Evolutionary conservation across 2,888 invertebrate genomes (phyloP), one percentile per base, ranked within the genome.

Genomic region (Eurytoma adleriae): DNA sequence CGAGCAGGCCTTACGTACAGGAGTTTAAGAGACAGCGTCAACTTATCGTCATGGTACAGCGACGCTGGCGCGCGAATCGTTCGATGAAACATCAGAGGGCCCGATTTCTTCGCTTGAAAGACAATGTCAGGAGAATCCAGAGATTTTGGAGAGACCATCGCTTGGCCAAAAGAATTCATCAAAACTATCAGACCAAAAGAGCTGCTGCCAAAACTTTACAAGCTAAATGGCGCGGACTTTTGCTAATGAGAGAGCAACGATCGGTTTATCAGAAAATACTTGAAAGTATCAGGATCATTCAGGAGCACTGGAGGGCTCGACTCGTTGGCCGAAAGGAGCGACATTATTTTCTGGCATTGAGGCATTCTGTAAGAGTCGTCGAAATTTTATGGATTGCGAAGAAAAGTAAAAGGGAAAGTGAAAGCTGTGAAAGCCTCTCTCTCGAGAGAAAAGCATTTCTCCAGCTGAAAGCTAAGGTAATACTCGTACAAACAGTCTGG

Each of bases 51-150:
- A 86, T 89, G 27, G 80, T 94, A 3, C 94, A 94, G 85, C 90
- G 91, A 64, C 87, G 90, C 24, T 91, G 89, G 82, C 92, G 93
- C 64, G 91, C 92, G 0, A 87, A 89, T 10, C 89, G 88, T 61
- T 71, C 89, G 30, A 92, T 92, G 88, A 90, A 88, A 69, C 85
- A 85, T 67, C 87, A 91, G 20, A 91, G 91, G 70, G 76, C 85
- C 2, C 76, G 87, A 0, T 94, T 91, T 84, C 75, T 91, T 0
- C 81, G 86, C 40, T 83, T 91, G 16, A 92, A 90, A 77, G 86
- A 90, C 12, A 90, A 92, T 4, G 86, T 89, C 0, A 84, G 92
- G 2, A 86, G 87, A 13, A 87, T 95, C 68, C 95, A 94, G 86
- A 90, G 85, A 0, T 89, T 91, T 81, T 91, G 92, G 84, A 92